Base-by-base conservation (phyloP, 2,888 invertebrate genomes). In the Prosopocoilus inquinatus region DNA sequence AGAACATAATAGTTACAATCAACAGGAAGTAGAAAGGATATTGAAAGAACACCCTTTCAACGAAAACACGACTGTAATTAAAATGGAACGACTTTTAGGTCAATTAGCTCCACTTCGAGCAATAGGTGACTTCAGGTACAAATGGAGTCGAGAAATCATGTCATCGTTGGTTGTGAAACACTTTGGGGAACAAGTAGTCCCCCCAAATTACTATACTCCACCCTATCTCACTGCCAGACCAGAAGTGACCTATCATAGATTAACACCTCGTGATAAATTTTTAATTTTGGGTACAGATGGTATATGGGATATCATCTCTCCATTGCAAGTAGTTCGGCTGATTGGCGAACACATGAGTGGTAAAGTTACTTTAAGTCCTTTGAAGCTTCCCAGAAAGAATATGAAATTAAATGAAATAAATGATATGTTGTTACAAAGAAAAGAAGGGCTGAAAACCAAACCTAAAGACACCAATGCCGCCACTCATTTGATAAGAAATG, bases 291-390 rank as follows among this genome's bases (percentile, higher is more conserved):
- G 93, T 8, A 90, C 94, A 0, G 98, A 99, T 76, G 98, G 98
- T 2, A 79, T 99, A 1, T 98, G 97, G 96, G 98, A 98, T 70
- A 87, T 93, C 75, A 81, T 98, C 70, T 77, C 84, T 63, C 86
- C 87, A 0, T 75, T 91, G 63, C 88, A 95, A 79, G 93, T 93
- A 1, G 72, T 74, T 1, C 59, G 74, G 48, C 79, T 97, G 36
- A 91, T 97, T 0, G 95, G 95, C 2, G 95, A 96, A 70, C 97
- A 98, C 73, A 91, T 95, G 85, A 88, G 90, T 63, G 91, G 91
- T 0, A 91, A 90, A 74, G 90, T 93, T 57, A 94, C 94, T 47
- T 81, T 95, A 39, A 91, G 89, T 69, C 90, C 92, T 0, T 78
- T 94, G 47, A 85, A 85, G 63, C 75, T 94, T 58, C 88, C 90